A percentile compares a stretch with the other conserved stretches of the same genome.
phyloP scores from a whole-genome alignment of 2,888 invertebrate species.

The Drosophila emarginata region DNA sequence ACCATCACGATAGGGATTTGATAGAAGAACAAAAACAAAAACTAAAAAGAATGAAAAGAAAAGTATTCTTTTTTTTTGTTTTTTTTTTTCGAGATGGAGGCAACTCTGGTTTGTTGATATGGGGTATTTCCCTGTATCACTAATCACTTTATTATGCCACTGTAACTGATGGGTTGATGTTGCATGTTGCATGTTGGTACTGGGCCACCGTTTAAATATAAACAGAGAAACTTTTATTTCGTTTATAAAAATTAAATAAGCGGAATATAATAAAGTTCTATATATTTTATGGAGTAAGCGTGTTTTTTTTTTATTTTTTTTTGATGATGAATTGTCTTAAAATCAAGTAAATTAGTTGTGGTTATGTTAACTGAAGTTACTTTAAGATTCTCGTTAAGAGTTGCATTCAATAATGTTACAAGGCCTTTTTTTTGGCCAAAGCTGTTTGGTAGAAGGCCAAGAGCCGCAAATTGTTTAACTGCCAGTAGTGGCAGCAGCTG shows the following conservation, averaged over 20 bases:
- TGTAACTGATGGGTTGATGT: constrained; percentile 45
- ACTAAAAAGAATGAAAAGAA: not conserved
- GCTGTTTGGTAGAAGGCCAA: constrained; percentile 46
- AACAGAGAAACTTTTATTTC: too few relatives aligned
- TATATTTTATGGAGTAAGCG: too few relatives aligned
- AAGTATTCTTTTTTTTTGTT: not conserved
- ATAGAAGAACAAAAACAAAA: constrained; percentile 12
- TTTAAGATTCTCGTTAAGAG: not conserved
- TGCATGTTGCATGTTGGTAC: constrained; percentile 33
- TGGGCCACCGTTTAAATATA: constrained; percentile 23
- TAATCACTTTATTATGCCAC: constrained; percentile 64
- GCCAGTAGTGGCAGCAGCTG: constrained; percentile 63
- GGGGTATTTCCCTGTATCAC: not conserved
- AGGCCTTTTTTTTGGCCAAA: constrained; percentile 21
- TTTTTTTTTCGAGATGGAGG: not conserved
- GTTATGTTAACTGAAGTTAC: not conserved
- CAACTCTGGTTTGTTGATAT: not conserved
- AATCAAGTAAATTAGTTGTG: not conserved
- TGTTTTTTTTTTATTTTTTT: too few relatives aligned
- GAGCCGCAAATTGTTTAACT: constrained; percentile 46
- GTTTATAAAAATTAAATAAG: too few relatives aligned
- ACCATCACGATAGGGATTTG: constrained; percentile 41
- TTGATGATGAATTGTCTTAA: not conserved
- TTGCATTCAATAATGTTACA: not conserved
- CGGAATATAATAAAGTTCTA: not conserved